Percentiles rank a stretch among this genome's conserved stretches.
Evolutionary conservation across 1,140 invertebrate genomes (phyloP).

Genomic region (Drosophila sp.): DNA sequence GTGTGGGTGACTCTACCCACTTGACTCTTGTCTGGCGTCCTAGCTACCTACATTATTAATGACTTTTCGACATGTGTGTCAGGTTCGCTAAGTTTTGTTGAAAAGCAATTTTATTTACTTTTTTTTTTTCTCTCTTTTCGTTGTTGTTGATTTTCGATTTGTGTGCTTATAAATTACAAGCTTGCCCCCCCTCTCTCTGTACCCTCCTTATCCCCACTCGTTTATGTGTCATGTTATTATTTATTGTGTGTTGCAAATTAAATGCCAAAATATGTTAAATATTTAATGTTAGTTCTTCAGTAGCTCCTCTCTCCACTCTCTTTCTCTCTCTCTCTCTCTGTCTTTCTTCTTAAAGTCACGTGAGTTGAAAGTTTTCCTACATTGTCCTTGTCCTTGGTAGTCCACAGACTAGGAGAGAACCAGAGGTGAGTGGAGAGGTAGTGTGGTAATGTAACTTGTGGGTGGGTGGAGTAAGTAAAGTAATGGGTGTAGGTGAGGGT

Average conservation of each 20-base stretch:
- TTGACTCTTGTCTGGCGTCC: constrained; percentile 47
- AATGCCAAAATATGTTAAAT: constrained; percentile 79
- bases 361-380: constrained; percentile 52
- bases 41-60: constrained; percentile 72
- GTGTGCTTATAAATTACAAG: constrained; percentile 59
- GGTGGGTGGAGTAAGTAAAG: neutral
- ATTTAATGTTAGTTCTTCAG: constrained; percentile 54
- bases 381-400: constrained; percentile 76
- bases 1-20: constrained; percentile 25
- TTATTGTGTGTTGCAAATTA: constrained; percentile 77
- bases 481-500: neutral
- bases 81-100: constrained; percentile 77
- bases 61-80: constrained; percentile 78
- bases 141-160: constrained; percentile 54
- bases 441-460: neutral
- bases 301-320: too few species aligned
- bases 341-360: constrained; percentile 52
- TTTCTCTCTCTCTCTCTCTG: too few species aligned
- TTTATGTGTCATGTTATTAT: constrained; percentile 77
- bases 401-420: constrained; percentile 39
- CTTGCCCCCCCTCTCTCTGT: neutral
- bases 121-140: constrained; percentile 21
- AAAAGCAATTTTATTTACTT: constrained; percentile 82
- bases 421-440: neutral
- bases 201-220: neutral